Conservation (phyloP, 2,888 invertebrate genomes). For the Zhuqinia jingwanae region DNA sequence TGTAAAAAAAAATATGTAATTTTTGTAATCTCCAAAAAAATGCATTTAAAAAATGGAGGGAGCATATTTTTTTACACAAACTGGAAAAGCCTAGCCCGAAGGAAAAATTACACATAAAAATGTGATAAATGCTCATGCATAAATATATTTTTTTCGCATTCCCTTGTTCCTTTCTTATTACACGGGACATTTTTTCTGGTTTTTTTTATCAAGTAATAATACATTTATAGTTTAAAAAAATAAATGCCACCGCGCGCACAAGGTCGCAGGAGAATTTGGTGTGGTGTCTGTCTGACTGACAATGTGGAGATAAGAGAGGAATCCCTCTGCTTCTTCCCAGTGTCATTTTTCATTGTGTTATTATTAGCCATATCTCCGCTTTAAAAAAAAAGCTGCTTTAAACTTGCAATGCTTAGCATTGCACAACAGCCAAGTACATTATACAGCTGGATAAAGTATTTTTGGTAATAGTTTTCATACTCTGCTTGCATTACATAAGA, state of each 20-base stretch:
- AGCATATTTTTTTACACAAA: too few relatives aligned
- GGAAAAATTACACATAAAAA: conserved; percentile 40
- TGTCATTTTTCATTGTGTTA: conserved; percentile 46
- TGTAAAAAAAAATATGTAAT: too few relatives aligned
- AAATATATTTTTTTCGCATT: conserved; percentile 37
- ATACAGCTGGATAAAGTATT: conserved; percentile 14
- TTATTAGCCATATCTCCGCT: conserved; percentile 47
- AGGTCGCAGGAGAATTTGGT: conserved; percentile 48
- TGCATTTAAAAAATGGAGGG: not conserved
- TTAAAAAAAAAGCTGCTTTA: too few relatives aligned
- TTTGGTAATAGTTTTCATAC: conserved; percentile 26
- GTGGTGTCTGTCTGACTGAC: conserved; percentile 35
- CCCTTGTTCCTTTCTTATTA: not conserved
- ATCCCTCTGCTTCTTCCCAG: not conserved
- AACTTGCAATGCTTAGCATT: not conserved
- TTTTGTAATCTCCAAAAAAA: not conserved
- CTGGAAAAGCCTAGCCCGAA: conserved; percentile 16
- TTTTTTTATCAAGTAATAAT: conserved; percentile 34
- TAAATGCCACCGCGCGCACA: not conserved
- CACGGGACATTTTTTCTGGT: too few relatives aligned
- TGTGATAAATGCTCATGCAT: conserved; percentile 38
- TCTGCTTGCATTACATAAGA: conserved; percentile 5
- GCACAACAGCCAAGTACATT: too few relatives aligned
- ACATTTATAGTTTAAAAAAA: conserved; percentile 45
- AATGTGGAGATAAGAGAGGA: conserved; percentile 51